Percentiles rank a stretch among this genome's conserved stretches.
Evolutionary conservation across 2,113 vertebrate genomes (phyloP).

Genomic region (Hemiprocne comata): DNA sequence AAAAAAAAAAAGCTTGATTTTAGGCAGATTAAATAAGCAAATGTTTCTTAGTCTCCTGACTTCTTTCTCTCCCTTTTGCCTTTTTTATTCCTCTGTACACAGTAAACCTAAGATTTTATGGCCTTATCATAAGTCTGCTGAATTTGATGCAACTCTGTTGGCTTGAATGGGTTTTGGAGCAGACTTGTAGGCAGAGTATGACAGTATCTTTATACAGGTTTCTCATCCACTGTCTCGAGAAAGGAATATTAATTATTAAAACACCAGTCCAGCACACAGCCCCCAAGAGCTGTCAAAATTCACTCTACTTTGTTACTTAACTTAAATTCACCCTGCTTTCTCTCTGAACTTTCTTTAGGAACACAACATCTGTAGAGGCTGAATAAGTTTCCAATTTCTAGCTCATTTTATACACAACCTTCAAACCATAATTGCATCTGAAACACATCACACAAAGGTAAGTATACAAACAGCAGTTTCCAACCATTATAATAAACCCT

Average conservation of each 20-base stretch:
- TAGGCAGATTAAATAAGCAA: slow-evolving; percentile 36
- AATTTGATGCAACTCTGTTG: neutral
- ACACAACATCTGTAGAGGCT: neutral
- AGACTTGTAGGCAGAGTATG: neutral
- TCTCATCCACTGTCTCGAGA: neutral
- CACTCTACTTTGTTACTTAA: neutral
- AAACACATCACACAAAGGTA: neutral
- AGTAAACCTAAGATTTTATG: neutral
- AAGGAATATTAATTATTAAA: neutral
- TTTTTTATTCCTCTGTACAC: neutral
- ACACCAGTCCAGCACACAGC: neutral
- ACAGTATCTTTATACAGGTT: neutral
- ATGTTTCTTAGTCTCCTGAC: neutral
- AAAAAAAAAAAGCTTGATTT: slow-evolving; percentile 43
- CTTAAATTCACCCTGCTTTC: neutral
- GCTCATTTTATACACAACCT: neutral
- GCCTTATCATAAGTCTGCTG: neutral
- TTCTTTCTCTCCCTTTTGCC: neutral
- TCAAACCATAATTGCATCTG: neutral
- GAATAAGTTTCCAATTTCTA: slow-evolving; percentile 10
- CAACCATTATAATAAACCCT: neutral
- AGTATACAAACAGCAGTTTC: neutral
- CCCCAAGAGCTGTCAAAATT: neutral
- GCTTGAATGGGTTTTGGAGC: neutral
- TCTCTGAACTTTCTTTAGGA: slow-evolving; percentile 16